Conservation (phyloP, 1,140 invertebrate species). For the Nasonia longicornis region DNA sequence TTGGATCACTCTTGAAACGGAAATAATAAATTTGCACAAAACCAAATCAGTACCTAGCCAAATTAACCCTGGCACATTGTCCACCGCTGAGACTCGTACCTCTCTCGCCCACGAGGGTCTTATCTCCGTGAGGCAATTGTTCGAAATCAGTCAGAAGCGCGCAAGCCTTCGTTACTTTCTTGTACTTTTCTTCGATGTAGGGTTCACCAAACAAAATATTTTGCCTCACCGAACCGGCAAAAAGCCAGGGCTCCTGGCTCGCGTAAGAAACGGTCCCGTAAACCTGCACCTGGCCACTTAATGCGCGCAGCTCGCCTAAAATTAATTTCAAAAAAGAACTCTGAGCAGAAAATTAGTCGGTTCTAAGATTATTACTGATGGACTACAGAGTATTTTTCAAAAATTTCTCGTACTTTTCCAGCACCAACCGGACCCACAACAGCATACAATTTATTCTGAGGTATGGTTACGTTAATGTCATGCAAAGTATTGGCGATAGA, state of each 20-base stretch:
- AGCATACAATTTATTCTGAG: conserved; percentile 76
- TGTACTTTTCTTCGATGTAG: conserved; percentile 76
- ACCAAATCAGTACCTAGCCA: conserved; percentile 69
- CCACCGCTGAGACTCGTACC: conserved; percentile 90
- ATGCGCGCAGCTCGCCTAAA: conserved; percentile 76
- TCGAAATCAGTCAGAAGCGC: conserved; percentile 83
- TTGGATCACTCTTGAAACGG: not conserved
- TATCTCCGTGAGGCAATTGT: conserved; percentile 82
- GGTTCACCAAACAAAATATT: conserved; percentile 68
- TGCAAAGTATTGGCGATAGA: conserved; percentile 73
- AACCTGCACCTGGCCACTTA: conserved; percentile 73
- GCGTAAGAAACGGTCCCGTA: conserved; percentile 78
- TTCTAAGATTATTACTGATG: not conserved
- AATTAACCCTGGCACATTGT: conserved; percentile 89
- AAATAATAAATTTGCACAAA: not conserved
- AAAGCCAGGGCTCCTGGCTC: conserved; percentile 81
- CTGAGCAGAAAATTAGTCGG: conserved; percentile 60
- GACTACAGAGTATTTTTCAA: not conserved
- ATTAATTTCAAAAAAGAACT: conserved; percentile 82
- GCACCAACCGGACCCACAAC: conserved; percentile 83
- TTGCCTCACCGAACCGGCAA: conserved; percentile 53
- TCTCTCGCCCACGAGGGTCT: conserved; percentile 87
- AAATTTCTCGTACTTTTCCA: conserved; percentile 75
- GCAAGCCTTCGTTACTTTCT: conserved; percentile 79
- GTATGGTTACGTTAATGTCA: conserved; percentile 73